Conservation (phyloP, 2,113 vertebrate genomes). For the Menura novaehollandiae region DNA sequence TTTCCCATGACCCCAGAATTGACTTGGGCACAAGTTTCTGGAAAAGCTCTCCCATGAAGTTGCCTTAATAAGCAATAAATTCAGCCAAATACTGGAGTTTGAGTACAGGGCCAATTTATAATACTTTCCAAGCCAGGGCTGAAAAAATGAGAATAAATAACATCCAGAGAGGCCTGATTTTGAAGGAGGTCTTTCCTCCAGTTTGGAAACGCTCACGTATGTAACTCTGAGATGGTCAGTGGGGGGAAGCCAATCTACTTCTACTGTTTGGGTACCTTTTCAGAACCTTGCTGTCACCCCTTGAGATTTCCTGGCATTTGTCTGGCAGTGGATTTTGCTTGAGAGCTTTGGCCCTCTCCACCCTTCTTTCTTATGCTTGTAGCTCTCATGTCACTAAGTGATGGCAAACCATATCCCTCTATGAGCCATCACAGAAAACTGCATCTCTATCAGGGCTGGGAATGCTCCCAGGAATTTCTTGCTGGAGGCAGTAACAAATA, state of each 20-base stretch:
- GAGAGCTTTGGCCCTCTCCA: not conserved
- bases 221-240: not conserved
- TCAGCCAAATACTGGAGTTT: not conserved
- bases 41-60: not conserved
- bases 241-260: not conserved
- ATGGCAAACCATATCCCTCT: not conserved
- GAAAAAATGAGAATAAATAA: not conserved
- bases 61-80: constrained; percentile 19
- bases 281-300: not conserved
- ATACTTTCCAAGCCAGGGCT: not conserved
- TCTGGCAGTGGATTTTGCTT: not conserved
- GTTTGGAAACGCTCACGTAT: not conserved
- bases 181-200: not conserved
- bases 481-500: not conserved
- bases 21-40: not conserved
- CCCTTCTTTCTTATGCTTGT: not conserved
- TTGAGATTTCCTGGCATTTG: not conserved
- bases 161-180: not conserved
- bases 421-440: not conserved
- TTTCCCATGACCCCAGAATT: constrained; percentile 21
- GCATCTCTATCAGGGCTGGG: not conserved
- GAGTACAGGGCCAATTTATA: not conserved
- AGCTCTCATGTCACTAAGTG: not conserved
- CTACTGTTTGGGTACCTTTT: not conserved
- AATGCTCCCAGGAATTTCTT: not conserved